Conservation (phyloP, 2,888 invertebrate genomes). For the Blastobasis lacticolella region DNA sequence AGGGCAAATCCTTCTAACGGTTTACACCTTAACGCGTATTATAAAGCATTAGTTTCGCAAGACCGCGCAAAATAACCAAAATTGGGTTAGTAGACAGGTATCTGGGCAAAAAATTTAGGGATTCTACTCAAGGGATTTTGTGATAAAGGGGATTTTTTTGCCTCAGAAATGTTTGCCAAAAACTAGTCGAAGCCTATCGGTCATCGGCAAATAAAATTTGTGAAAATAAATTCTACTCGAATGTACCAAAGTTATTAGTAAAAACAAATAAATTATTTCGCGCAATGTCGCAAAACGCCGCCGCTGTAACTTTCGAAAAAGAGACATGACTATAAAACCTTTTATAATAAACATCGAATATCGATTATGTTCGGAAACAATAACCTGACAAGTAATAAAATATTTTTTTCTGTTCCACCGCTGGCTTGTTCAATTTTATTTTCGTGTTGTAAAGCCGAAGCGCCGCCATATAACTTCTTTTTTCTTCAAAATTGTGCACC, state of each 20-base stretch:
- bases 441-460: conserved; percentile 34
- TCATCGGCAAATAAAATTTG: too few species aligned
- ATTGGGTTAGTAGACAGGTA: conserved; percentile 11
- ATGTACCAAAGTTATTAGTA: too few species aligned
- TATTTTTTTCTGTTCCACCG: conserved; percentile 11
- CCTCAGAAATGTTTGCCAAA: too few species aligned
- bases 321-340: too few species aligned
- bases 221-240: too few species aligned
- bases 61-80: conserved; percentile 3
- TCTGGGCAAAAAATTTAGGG: conserved; percentile 13
- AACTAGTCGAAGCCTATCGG: too few species aligned
- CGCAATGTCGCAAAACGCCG: too few species aligned
- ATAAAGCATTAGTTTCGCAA: conserved; percentile 24
- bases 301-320: too few species aligned
- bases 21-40: conserved; percentile 15
- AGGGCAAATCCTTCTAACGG: conserved; percentile 26
- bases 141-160: too few species aligned
- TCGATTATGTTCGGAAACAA: too few species aligned
- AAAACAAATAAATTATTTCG: too few species aligned
- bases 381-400: not conserved
- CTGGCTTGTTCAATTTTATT: conserved; percentile 10
- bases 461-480: conserved; percentile 56
- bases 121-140: conserved; percentile 4
- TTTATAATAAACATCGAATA: too few species aligned
- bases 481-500: conserved; percentile 51